phyloP scores from a whole-genome alignment of 2,797 vertebrate genomes.

The Avahi laniger region DNA sequence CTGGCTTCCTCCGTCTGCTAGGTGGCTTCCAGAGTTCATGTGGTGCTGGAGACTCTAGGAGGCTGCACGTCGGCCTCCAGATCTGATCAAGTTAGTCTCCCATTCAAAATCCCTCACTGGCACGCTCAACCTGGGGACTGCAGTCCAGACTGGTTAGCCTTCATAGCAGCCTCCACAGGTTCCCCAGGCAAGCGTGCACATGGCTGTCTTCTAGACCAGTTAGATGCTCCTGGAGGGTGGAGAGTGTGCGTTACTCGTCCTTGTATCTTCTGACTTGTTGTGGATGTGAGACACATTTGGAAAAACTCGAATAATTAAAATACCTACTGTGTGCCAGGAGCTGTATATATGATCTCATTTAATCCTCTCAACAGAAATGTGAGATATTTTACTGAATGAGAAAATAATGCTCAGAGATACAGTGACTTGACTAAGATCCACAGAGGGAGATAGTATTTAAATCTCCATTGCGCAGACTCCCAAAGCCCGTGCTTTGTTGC shows the following conservation, averaged over 20 bases:
- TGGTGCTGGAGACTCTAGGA: not conserved
- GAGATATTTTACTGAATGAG: not conserved
- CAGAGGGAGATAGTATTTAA: not conserved
- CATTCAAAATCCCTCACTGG: not conserved
- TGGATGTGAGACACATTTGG: not conserved
- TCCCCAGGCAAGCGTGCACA: accelerated
- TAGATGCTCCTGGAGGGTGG: not conserved
- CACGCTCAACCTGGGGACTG: accelerated
- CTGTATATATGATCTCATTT: not conserved
- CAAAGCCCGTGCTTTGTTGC: not conserved
- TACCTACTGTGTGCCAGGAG: not conserved
- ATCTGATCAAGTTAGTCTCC: not conserved
- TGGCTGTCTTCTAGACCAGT: not conserved
- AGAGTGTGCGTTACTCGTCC: not conserved
- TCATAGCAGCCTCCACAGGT: not conserved
- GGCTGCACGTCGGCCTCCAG: not conserved
- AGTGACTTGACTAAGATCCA: not conserved
- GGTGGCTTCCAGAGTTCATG: not conserved
- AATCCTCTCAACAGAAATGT: not conserved
- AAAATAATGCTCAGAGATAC: not conserved
- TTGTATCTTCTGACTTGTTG: not conserved
- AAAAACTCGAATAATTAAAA: not conserved
- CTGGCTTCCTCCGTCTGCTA: not conserved
- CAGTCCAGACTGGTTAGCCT: not conserved
- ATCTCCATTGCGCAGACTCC: not conserved